Evolutionary conservation across 2,888 invertebrate species (phyloP).

Genomic region (Nineta flava): DNA sequence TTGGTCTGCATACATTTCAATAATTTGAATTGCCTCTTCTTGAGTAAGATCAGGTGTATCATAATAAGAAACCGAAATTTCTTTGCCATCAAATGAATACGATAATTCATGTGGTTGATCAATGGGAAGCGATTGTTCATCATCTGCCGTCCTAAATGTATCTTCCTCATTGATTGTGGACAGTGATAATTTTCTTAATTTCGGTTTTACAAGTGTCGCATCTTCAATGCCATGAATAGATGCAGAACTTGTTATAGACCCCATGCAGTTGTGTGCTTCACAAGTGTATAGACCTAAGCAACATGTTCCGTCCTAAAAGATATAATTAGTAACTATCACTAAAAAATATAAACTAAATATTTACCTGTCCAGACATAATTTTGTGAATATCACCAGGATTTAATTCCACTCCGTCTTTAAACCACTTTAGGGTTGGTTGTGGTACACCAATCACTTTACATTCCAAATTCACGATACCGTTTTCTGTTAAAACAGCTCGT

Average conservation of each 20-base stretch:
- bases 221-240: conserved; percentile 79
- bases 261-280: conserved; percentile 84
- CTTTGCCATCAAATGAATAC: conserved; percentile 82
- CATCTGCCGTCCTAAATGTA: conserved; percentile 26
- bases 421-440: conserved; percentile 81
- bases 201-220: conserved; percentile 35
- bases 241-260: conserved; percentile 73
- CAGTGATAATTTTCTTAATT: conserved; percentile 47
- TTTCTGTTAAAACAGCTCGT: conserved; percentile 70
- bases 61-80: conserved; percentile 78
- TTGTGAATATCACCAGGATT: conserved; percentile 84
- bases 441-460: conserved; percentile 88
- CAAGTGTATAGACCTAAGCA: conserved; percentile 83
- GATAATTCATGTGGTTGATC: conserved; percentile 77
- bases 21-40: conserved; percentile 79
- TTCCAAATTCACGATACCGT: conserved; percentile 80
- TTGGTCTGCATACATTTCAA: conserved; percentile 90
- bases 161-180: conserved; percentile 85
- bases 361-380: conserved; percentile 66
- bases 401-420: conserved; percentile 76
- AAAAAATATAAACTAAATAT: neutral
- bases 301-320: conserved; percentile 57
- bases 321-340: neutral
- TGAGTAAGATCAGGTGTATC: conserved; percentile 87
- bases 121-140: conserved; percentile 40